These are phyloP conservation scores for Corythoichthys intestinalis DNA, from an alignment of 2,113 vertebrate genomes.

Conservation along the genomic window DNA sequence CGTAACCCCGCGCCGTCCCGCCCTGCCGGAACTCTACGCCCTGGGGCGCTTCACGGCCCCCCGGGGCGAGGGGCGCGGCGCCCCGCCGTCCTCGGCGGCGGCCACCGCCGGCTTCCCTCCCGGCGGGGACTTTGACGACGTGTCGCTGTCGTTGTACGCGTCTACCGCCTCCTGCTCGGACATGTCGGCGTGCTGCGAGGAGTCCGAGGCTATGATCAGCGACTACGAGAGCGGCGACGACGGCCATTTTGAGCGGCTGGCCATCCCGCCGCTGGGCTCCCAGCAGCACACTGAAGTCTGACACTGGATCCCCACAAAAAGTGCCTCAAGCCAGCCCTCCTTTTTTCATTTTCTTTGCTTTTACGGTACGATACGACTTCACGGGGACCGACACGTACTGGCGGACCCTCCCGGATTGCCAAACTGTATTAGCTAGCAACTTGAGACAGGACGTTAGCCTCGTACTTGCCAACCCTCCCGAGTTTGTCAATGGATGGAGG, in stretches of 20 bases:
- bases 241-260: slow-evolving; percentile 80
- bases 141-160: slow-evolving; percentile 88
- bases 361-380: not conserved
- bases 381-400: not conserved
- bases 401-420: not conserved
- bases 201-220: slow-evolving; percentile 94
- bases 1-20: slow-evolving; percentile 76
- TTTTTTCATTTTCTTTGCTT: not conserved
- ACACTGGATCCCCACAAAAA: slow-evolving; percentile 82
- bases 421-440: not conserved
- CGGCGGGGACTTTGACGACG: slow-evolving; percentile 85
- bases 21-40: slow-evolving; percentile 83
- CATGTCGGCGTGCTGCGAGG: slow-evolving; percentile 92
- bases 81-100: slow-evolving; percentile 59
- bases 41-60: slow-evolving; percentile 90
- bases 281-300: slow-evolving; percentile 98
- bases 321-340: slow-evolving; percentile 84
- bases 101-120: slow-evolving; percentile 70
- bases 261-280: slow-evolving; percentile 82
- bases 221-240: slow-evolving; percentile 97
- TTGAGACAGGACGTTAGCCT: not conserved
- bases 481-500: not conserved
- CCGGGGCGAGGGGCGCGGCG: slow-evolving; percentile 61
- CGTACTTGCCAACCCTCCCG: not conserved
- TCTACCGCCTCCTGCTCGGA: slow-evolving; percentile 95